Conservation (phyloP, 2,113 vertebrate genomes). For the Pygoscelis adeliae region DNA sequence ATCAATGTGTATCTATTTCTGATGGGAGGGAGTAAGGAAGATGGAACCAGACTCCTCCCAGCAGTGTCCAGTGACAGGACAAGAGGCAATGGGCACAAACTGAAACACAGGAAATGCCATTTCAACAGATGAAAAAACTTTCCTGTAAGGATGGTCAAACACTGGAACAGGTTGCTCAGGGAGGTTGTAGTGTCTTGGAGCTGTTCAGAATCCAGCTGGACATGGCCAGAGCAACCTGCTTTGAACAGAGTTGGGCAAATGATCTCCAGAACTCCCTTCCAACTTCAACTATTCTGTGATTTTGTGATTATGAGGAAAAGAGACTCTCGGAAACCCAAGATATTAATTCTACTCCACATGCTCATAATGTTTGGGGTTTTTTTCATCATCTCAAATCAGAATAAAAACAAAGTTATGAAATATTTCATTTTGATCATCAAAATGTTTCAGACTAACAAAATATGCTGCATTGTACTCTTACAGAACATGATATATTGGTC, state of each 20-base stretch:
- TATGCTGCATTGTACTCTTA: not conserved
- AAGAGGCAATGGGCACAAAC: not conserved
- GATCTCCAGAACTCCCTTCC: not conserved
- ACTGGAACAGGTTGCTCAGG: no score
- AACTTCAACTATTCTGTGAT: not conserved
- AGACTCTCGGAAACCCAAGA: not conserved
- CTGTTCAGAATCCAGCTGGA: no score
- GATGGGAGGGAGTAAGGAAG: not conserved
- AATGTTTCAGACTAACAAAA: not conserved
- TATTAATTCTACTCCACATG: not conserved
- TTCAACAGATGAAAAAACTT: no score
- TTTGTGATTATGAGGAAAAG: not conserved
- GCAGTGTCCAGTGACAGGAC: not conserved
- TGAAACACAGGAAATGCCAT: not conserved
- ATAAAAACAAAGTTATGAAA: not conserved
- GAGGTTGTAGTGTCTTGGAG: no score
- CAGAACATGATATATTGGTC: not conserved
- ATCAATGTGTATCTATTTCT: not conserved
- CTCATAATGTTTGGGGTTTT: not conserved
- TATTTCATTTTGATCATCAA: not conserved
- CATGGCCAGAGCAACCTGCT: no score
- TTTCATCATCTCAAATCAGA: not conserved
- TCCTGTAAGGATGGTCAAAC: no score
- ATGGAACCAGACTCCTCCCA: not conserved
- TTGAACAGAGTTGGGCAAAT: no score